Conservation (phyloP, 2,888 invertebrate species). For the Phasia obesa region DNA sequence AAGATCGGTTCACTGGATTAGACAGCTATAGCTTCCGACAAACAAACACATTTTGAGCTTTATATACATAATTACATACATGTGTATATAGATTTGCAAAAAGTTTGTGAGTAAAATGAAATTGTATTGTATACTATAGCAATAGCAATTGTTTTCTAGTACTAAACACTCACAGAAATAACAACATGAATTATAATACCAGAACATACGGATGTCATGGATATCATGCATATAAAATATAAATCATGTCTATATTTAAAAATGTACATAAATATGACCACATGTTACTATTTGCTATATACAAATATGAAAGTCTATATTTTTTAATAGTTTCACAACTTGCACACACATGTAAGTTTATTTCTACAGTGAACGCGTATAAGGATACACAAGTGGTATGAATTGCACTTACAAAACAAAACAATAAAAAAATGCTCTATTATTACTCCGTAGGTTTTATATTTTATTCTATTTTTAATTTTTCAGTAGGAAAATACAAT, state of each 20-base stretch:
- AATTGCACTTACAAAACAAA: slow-evolving; percentile 53
- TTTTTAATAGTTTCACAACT: slow-evolving; percentile 33
- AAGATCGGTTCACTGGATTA: no score
- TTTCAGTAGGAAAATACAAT: slow-evolving; percentile 8
- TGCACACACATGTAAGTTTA: neutral
- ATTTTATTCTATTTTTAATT: slow-evolving; percentile 19
- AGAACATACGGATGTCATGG: neutral
- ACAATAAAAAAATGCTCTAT: slow-evolving; percentile 1
- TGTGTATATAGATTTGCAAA: neutral
- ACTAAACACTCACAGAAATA: slow-evolving; percentile 16
- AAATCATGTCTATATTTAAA: neutral
- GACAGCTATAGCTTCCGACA: no score
- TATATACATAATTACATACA: no score
- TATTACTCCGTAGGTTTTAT: slow-evolving; percentile 14
- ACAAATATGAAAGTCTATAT: neutral
- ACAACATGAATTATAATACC: slow-evolving; percentile 1
- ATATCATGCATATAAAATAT: neutral
- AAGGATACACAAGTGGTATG: slow-evolving; percentile 60
- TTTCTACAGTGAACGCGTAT: slow-evolving; percentile 28
- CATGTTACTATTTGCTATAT: slow-evolving; percentile 1
- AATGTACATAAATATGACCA: slow-evolving; percentile 2
- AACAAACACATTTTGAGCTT: no score
- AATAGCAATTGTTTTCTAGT: slow-evolving; percentile 37
- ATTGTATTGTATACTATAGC: neutral
- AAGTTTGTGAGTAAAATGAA: neutral